These are phyloP conservation scores for Phrixothrix hirtus DNA, from an alignment of 2,888 invertebrate genomes.

Conservation along the genomic window DNA sequence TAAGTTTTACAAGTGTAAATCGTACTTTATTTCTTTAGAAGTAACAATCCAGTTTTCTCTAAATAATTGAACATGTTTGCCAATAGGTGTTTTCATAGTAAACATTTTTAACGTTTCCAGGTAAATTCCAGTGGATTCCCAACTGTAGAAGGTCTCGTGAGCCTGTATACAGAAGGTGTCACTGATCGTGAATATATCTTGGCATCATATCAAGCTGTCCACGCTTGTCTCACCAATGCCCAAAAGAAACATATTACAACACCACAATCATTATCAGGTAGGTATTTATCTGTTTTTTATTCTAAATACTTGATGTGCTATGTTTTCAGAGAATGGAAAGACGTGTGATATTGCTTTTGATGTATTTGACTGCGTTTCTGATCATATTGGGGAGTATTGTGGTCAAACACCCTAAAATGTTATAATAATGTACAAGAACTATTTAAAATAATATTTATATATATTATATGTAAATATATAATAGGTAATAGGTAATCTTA, in stretches of 20 bases:
- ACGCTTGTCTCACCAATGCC: conserved; percentile 67
- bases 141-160: conserved; percentile 71
- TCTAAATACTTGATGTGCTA: too few species aligned
- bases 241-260: conserved; percentile 51
- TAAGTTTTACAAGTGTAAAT: too few species aligned
- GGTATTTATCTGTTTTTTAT: conserved; percentile 16
- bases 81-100: too few species aligned
- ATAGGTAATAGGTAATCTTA: too few species aligned
- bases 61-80: too few species aligned
- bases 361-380: conserved; percentile 79
- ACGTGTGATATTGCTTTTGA: conserved; percentile 78
- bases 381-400: conserved; percentile 75
- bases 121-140: conserved; percentile 75
- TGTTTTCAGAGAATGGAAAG: conserved; percentile 69
- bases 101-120: too few species aligned
- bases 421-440: conserved; percentile 1
- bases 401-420: conserved; percentile 55
- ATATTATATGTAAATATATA: too few species aligned
- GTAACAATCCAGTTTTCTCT: too few species aligned
- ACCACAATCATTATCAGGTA: conserved; percentile 47
- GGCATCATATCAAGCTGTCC: conserved; percentile 72
- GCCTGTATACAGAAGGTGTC: conserved; percentile 78
- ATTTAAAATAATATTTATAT: too few species aligned
- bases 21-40: too few species aligned
- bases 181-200: conserved; percentile 75